Evolutionary conservation across 2,888 invertebrate species (phyloP).

Genomic region (Drosophila pegasa): DNA sequence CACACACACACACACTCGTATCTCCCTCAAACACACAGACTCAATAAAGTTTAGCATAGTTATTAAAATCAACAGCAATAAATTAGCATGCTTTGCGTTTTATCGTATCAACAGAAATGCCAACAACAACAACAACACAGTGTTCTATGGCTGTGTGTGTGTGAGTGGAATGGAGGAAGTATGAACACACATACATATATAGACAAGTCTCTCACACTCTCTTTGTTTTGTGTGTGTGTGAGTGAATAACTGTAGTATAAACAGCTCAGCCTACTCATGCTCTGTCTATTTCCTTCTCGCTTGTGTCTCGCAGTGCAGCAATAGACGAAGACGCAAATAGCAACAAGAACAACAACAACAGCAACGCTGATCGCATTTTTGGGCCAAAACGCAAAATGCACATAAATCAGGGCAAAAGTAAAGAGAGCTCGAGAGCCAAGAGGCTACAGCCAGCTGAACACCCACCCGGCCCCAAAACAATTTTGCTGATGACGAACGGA

Average conservation of each 20-base stretch:
- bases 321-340: not conserved
- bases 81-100: conserved; percentile 75
- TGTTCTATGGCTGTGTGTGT: conserved; percentile 13
- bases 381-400: conserved; percentile 53
- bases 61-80: conserved; percentile 78
- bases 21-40: conserved; percentile 7
- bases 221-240: not conserved
- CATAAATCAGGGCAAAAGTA: conserved; percentile 70
- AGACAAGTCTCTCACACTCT: not conserved
- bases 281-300: not conserved
- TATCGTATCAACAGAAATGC: conserved; percentile 45
- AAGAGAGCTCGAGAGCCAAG: conserved; percentile 63
- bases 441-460: not conserved
- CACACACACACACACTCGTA: conserved; percentile 4
- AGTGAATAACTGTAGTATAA: not conserved
- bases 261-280: conserved; percentile 3
- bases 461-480: conserved; percentile 12
- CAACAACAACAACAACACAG: conserved; percentile 22
- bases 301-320: conserved; percentile 1
- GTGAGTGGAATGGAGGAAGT: not conserved
- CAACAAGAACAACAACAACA: not conserved
- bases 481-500: conserved; percentile 23
- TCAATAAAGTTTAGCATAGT: conserved; percentile 61
- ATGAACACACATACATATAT: not conserved
- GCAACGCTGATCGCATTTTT: conserved; percentile 48